Evolutionary conservation across 2,113 vertebrate genomes (phyloP).

Genomic region (Pollachius pollachius): DNA sequence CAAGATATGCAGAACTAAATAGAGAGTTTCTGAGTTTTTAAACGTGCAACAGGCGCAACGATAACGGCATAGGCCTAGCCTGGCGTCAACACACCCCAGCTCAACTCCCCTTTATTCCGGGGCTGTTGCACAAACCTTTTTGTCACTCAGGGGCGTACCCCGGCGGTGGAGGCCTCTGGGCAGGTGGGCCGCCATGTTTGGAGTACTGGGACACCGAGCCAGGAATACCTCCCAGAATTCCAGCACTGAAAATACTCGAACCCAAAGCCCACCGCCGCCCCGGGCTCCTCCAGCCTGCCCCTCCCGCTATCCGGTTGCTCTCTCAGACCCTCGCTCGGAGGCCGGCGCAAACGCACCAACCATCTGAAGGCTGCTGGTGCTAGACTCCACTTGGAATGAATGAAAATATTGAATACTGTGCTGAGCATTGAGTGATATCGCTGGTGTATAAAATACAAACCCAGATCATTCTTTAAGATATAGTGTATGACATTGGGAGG

Average conservation of each 20-base stretch:
- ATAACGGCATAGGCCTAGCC: background rate
- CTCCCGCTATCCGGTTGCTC: constrained; percentile 47
- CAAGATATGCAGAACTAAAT: background rate
- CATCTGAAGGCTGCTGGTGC: constrained; percentile 35
- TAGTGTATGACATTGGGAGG: too few relatives aligned
- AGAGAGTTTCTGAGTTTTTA: background rate
- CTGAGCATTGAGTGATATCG: background rate
- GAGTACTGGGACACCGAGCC: constrained; percentile 32
- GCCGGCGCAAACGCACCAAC: constrained; percentile 31
- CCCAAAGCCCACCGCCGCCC: constrained; percentile 20
- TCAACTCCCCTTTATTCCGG: background rate
- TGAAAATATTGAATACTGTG: constrained; percentile 9
- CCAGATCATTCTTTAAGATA: too few relatives aligned
- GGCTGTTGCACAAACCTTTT: background rate
- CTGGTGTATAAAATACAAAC: too few relatives aligned
- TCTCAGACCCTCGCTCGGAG: constrained; percentile 47
- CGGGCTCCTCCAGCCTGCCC: constrained; percentile 28
- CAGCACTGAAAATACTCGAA: constrained; percentile 57
- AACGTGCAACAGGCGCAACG: background rate
- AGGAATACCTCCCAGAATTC: constrained; percentile 62
- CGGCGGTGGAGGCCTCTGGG: background rate
- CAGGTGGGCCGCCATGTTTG: constrained; percentile 34
- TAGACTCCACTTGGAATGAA: constrained; percentile 24
- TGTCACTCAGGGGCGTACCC: constrained; percentile 16
- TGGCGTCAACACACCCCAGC: background rate